Base-by-base conservation (phyloP, 2,888 invertebrate species). In the Nebria brevicollis region DNA sequence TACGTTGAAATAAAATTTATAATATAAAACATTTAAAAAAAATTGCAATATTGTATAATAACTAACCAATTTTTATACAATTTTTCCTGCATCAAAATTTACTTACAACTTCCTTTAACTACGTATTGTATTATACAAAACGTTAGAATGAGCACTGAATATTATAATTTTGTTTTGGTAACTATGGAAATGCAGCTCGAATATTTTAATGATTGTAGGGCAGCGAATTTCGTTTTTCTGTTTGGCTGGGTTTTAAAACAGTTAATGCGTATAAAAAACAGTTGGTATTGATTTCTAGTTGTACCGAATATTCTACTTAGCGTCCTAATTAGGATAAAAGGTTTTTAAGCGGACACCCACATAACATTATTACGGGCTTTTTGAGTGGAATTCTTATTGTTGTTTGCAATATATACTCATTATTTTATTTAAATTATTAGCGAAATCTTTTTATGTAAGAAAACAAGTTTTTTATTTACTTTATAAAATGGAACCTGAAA, bases 261-360 rank as follows among this genome's bases (percentile, higher is more conserved):
- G 68, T 25, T 68, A 68, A 68, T 68, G 25, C 68, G 68, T 68
- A 68, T 25, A 13, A 68, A 68, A 68, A 68, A 68, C 68, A 11
- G 68, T 54, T 54, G 54, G 54, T 68, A 68, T 68, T 68, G 68
- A 68, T 68, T 68, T 68, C 68, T 68, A 68, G 68, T 25, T 25
- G 68, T 68, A 68, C 68, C 68, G 25, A 68, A 68, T 68, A 68
- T 68, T 25, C 68, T 68, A 68, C 68, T 25, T 68, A 68, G 68
- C 5, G 68, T 68, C 25, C 68, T 68, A 68, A 68, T 68, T 68
- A 68, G 15, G 68, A 25, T 68, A 68, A 68, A 68, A 68, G 68
- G 11, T 68, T 68, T 68, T 68, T 68, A 68, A 68, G 68, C 25
- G 13, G 68, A 25, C 15, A 13, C 8, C 68, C 25, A 68, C 68